Conservation (phyloP, 1,140 invertebrate genomes). For the Grapholita molesta region DNA sequence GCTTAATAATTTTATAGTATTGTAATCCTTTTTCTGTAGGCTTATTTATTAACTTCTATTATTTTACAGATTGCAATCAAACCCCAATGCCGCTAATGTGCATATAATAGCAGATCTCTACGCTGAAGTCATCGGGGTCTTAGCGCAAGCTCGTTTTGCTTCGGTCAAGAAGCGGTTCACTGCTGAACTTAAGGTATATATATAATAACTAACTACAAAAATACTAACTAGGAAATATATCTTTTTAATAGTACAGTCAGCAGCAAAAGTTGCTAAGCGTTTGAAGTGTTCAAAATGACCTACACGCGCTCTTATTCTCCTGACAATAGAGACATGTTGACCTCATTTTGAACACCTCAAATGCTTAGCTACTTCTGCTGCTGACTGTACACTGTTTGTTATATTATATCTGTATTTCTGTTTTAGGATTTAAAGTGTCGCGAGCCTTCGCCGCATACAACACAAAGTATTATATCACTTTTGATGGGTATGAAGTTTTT, state of each 20-base stretch:
- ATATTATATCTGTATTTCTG: background rate
- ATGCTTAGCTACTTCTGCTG: no score
- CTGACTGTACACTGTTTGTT: no score
- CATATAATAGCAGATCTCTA: slow-evolving; percentile 98
- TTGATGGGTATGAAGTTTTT: slow-evolving; percentile 99
- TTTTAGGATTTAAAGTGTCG: slow-evolving; percentile 81
- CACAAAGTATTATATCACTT: slow-evolving; percentile 97
- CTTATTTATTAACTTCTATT: background rate
- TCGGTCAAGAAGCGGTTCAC: slow-evolving; percentile 96
- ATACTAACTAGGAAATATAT: no score
- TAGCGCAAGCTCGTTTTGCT: slow-evolving; percentile 96
- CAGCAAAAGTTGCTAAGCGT: no score
- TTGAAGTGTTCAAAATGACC: no score
- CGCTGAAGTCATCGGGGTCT: slow-evolving; percentile 98
- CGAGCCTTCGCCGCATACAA: slow-evolving; percentile 93
- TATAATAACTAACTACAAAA: background rate
- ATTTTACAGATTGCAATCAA: slow-evolving; percentile 85
- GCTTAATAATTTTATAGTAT: no score
- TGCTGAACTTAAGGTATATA: slow-evolving; percentile 90
- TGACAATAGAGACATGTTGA: no score
- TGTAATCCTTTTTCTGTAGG: background rate
- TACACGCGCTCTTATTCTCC: no score
- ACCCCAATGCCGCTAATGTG: slow-evolving; percentile 96
- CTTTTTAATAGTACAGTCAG: no score
- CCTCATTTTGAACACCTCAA: no score